phyloP scores from a whole-genome alignment of 2,888 invertebrate species.

The Nomada goodeniana region DNA sequence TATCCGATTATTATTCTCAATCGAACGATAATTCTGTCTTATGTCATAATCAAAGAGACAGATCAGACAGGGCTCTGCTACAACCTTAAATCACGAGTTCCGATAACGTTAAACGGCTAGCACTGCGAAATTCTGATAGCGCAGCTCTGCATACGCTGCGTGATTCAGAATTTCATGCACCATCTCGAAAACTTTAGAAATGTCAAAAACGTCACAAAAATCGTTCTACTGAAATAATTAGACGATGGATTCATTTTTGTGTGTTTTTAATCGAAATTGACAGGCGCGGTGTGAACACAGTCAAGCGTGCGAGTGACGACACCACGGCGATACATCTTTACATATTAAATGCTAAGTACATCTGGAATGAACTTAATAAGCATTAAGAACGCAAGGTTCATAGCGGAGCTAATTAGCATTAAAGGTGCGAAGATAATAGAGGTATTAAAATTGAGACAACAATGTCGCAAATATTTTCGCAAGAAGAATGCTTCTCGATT shows the following conservation, averaged over 20 bases:
- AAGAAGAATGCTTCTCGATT: too few relatives aligned
- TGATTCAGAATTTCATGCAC: not conserved
- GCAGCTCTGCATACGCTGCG: not conserved
- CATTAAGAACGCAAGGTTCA: not conserved
- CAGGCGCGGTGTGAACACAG: not conserved
- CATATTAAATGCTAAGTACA: not conserved
- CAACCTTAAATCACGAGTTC: not conserved
- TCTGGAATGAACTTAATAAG: not conserved
- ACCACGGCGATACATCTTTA: not conserved
- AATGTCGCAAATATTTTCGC: not conserved
- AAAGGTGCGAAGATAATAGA: not conserved
- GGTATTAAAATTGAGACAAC: not conserved
- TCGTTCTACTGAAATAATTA: too few relatives aligned
- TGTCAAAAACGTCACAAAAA: not conserved
- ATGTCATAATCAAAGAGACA: not conserved
- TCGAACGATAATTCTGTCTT: constrained; percentile 15
- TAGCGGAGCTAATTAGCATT: too few relatives aligned
- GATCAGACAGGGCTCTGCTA: not conserved
- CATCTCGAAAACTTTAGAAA: not conserved
- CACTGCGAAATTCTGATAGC: not conserved
- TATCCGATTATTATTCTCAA: constrained; percentile 18
- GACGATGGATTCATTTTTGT: too few relatives aligned
- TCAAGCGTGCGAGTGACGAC: not conserved
- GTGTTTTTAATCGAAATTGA: not conserved
- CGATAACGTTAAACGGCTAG: not conserved